Percentiles rank a stretch among this genome's conserved stretches.
Conservation (phyloP, 2,888 invertebrate species). For the Teinopalpus imperialis region DNA sequence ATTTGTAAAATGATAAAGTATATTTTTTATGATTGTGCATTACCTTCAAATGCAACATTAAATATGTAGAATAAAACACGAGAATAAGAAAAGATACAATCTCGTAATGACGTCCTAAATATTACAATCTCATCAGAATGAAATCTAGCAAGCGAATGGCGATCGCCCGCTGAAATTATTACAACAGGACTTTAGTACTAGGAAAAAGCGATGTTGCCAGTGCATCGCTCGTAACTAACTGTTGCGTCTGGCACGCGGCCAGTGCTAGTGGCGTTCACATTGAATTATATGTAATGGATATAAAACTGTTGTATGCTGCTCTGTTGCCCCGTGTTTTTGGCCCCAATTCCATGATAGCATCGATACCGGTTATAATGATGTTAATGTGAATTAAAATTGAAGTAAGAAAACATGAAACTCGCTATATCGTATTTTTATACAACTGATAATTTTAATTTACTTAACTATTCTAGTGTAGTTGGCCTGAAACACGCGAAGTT, state of each 20-base stretch:
- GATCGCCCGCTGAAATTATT: conserved; percentile 6
- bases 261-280: conserved; percentile 31
- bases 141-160: conserved; percentile 9
- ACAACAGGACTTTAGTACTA: neutral
- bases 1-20: too few species aligned
- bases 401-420: too few species aligned
- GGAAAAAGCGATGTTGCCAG: conserved; percentile 20
- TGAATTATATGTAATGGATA: conserved; percentile 36
- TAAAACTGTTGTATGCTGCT: conserved; percentile 30
- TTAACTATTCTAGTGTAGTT: too few species aligned
- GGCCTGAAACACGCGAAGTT: too few species aligned
- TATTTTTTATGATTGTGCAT: too few species aligned
- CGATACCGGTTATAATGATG: too few species aligned
- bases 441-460: too few species aligned
- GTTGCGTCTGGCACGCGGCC: conserved; percentile 37
- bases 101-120: neutral
- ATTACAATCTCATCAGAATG: conserved; percentile 7
- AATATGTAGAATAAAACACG: too few species aligned
- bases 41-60: too few species aligned
- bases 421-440: too few species aligned
- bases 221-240: conserved; percentile 33
- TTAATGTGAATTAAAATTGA: too few species aligned
- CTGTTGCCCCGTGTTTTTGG: conserved; percentile 17
- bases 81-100: too few species aligned
- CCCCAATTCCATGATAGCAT: conserved; percentile 17